Evolutionary conservation across 1,140 invertebrate genomes (phyloP).

Genomic region (Centruroides vittatus): DNA sequence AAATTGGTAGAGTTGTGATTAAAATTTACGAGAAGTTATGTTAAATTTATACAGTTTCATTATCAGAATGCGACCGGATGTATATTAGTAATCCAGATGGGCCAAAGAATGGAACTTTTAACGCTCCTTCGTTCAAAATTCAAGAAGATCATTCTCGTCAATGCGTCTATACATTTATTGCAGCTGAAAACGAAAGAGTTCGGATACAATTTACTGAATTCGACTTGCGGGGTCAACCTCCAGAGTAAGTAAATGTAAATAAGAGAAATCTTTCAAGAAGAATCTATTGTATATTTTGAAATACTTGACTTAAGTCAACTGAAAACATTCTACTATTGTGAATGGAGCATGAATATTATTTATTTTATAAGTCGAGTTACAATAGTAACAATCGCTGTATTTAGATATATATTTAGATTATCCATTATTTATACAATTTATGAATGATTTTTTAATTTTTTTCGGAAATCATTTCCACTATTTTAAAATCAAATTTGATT

Average conservation of each 20-base stretch:
- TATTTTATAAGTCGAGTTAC: neutral
- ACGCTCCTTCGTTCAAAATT: conserved; percentile 21
- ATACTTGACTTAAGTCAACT: neutral
- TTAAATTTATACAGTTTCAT: neutral
- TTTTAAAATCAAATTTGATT: too few relatives aligned
- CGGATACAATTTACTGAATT: conserved; percentile 82
- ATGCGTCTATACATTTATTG: conserved; percentile 94
- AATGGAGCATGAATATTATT: neutral
- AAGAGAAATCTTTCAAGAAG: too few relatives aligned
- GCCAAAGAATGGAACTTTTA: conserved; percentile 64
- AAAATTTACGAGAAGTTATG: neutral
- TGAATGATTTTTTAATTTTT: too few relatives aligned
- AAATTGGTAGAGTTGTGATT: too few relatives aligned
- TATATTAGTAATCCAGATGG: conserved; percentile 44
- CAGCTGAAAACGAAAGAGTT: conserved; percentile 75
- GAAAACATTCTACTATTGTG: neutral
- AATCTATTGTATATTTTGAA: too few relatives aligned
- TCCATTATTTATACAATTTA: too few relatives aligned
- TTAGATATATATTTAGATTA: too few relatives aligned
- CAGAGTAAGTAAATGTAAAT: conserved; percentile 59
- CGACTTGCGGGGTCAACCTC: conserved; percentile 78
- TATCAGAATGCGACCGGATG: conserved; percentile 58
- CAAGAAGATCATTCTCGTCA: conserved; percentile 41
- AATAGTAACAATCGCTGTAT: neutral
- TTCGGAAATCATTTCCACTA: too few relatives aligned